Conservation (phyloP, 2,888 invertebrate species). For the Dascillus cervinus region DNA sequence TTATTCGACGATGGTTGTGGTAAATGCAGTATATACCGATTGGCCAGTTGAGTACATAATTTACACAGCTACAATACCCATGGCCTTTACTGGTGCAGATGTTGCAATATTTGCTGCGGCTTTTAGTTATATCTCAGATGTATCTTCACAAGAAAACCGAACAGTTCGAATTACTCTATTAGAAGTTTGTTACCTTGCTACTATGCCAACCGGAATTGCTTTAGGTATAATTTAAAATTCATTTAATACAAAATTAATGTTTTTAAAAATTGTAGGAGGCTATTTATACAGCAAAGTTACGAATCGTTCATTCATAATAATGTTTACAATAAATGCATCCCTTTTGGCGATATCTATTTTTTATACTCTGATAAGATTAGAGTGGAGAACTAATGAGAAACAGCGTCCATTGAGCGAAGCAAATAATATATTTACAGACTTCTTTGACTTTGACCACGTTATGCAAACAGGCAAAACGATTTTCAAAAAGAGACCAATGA, state of each 20-base stretch:
- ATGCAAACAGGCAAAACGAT: constrained; percentile 55
- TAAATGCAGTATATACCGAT: constrained; percentile 49
- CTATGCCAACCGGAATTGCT: constrained; percentile 77
- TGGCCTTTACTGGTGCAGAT: constrained; percentile 70
- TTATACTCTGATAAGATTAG: constrained; percentile 54
- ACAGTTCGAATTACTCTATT: constrained; percentile 75
- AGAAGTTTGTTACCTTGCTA: constrained; percentile 72
- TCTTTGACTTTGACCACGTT: constrained; percentile 64
- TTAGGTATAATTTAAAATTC: constrained; percentile 48
- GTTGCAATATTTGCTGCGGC: constrained; percentile 73
- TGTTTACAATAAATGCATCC: constrained; percentile 65
- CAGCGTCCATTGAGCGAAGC: constrained; percentile 56
- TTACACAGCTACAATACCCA: constrained; percentile 68
- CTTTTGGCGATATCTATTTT: constrained; percentile 56
- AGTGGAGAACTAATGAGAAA: constrained; percentile 62
- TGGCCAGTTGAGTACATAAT: constrained; percentile 72
- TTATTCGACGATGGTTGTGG: constrained; percentile 66
- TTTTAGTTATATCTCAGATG: constrained; percentile 74
- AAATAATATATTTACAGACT: constrained; percentile 53
- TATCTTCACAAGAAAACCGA: constrained; percentile 59
- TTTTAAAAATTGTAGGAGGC: neutral
- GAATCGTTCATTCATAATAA: constrained; percentile 57
- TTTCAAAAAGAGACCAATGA: constrained; percentile 49
- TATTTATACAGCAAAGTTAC: constrained; percentile 54
- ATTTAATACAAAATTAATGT: neutral